Evolutionary conservation across 1,140 invertebrate genomes (phyloP), one percentile per base, ranked within the genome.

Genomic region (Bacillus rossius): DNA sequence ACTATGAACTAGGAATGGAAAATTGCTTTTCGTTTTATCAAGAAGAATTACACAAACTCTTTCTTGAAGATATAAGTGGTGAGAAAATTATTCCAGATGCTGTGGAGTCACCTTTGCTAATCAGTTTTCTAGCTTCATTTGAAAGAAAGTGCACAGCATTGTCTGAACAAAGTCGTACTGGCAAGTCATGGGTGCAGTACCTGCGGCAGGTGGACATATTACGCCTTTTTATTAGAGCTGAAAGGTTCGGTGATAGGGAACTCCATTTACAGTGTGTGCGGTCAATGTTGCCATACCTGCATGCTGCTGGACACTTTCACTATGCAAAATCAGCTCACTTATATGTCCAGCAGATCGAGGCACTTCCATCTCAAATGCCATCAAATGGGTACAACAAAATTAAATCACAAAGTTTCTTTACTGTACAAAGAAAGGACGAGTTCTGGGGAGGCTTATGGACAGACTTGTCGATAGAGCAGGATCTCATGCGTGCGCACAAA

Each of bases 211-310:
- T 70, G 17, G 67, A 66, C 4, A 61, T 70, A 60, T 62, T 58
- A 8, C 68, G 68, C 51, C 60, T 71, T 47, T 72, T 71, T 59
- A 20, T 73, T 57, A 63, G 58, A 68, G 67, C 69, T 62, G 71
- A 74, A 59, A 55, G 69, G 55, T 68, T 67, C 61, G 71, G 70
- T 23, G 62, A 75, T 67, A 75, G 71, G 73, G 43, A 71, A 64
- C 64, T 66, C 51, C 72, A 75, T 67, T 67, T 74, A 40, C 67
- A 69, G 43, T 16, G 59, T 45, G 57, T 73, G 43, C 25, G 72
- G 63, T 62, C 63, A 64, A 78, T 78, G 73, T 62, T 77, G 37
- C 74, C 71, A 54, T 74, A 71, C 61, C 73, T 77, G 59, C 72
- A 75, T 57, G 73, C 75, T 23, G 60, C 65, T 53, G 71, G 69